Conservation (phyloP, 2,797 vertebrate genomes). For the Centropyge bicolor region DNA sequence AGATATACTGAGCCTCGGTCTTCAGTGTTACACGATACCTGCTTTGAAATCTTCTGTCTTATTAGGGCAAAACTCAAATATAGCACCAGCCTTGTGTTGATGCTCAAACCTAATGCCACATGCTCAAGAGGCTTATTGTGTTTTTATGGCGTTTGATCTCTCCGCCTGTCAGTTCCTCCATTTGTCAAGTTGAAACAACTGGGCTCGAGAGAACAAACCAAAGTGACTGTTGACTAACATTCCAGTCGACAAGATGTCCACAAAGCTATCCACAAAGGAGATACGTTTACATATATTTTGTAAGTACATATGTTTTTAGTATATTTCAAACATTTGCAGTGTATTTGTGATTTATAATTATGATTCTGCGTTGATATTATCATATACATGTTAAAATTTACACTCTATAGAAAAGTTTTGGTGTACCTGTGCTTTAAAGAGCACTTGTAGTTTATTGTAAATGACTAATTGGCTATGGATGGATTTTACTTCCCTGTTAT, state of each 20-base stretch:
- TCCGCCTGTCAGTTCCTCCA: constrained; percentile 68
- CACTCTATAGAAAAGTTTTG: neutral
- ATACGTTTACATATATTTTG: constrained; percentile 33
- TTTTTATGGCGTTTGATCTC: constrained; percentile 79
- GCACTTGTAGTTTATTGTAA: neutral
- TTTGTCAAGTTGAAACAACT: constrained; percentile 76
- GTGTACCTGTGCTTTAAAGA: constrained; percentile 2
- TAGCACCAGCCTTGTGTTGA: constrained; percentile 71
- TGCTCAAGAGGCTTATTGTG: constrained; percentile 82
- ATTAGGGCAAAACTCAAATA: constrained; percentile 84
- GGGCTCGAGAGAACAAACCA: constrained; percentile 64
- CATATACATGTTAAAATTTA: neutral
- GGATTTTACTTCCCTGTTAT: neutral
- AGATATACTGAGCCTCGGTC: constrained; percentile 78
- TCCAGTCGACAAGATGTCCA: constrained; percentile 31
- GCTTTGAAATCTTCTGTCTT: constrained; percentile 75
- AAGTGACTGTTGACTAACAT: constrained; percentile 71
- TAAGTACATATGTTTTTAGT: constrained; percentile 45
- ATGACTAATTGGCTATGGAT: neutral
- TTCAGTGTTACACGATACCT: constrained; percentile 75
- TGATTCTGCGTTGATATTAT: constrained; percentile 1
- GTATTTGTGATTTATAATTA: neutral
- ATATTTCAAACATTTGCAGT: neutral
- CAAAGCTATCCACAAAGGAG: constrained; percentile 42
- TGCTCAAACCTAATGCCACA: constrained; percentile 72